Conservation (phyloP, 2,888 invertebrate genomes). For the Stictocephala bisonia region DNA sequence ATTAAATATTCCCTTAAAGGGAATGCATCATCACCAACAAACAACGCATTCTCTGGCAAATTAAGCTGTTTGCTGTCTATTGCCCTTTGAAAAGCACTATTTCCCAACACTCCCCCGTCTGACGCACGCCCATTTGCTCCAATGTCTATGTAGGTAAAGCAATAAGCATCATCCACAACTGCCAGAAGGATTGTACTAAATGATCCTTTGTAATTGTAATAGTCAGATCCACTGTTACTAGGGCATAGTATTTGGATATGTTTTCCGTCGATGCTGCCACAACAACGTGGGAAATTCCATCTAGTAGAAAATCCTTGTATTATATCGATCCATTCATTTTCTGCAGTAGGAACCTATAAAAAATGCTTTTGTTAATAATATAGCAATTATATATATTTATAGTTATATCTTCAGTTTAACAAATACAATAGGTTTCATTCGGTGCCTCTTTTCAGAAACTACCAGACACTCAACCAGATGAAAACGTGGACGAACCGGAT, state of each 20-base stretch:
- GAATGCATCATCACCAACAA: slow-evolving; percentile 49
- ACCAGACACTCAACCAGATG: background rate
- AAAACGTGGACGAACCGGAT: slow-evolving; percentile 27
- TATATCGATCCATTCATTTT: slow-evolving; percentile 33
- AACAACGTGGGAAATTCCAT: slow-evolving; percentile 44
- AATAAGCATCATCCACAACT: slow-evolving; percentile 45
- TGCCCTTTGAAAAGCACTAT: slow-evolving; percentile 14
- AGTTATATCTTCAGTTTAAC: background rate
- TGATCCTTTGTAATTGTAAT: slow-evolving; percentile 39
- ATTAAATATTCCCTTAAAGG: slow-evolving; percentile 43
- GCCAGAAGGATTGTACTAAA: slow-evolving; percentile 37
- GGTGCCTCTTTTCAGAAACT: slow-evolving; percentile 30
- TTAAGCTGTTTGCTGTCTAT: slow-evolving; percentile 15
- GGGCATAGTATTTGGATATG: slow-evolving; percentile 37
- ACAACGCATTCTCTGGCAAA: background rate
- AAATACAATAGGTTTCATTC: slow-evolving; percentile 18
- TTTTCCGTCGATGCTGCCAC: slow-evolving; percentile 41
- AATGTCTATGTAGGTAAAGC: slow-evolving; percentile 51
- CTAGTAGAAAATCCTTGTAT: slow-evolving; percentile 14
- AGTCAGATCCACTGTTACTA: slow-evolving; percentile 25
- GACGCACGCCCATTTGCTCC: slow-evolving; percentile 27
- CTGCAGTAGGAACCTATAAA: slow-evolving; percentile 32
- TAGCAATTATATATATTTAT: background rate
- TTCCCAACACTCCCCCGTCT: slow-evolving; percentile 23
- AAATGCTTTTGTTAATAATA: slow-evolving; percentile 10